Base-by-base conservation (phyloP, 2,888 invertebrate genomes). In the Pseudanteris insignis region DNA sequence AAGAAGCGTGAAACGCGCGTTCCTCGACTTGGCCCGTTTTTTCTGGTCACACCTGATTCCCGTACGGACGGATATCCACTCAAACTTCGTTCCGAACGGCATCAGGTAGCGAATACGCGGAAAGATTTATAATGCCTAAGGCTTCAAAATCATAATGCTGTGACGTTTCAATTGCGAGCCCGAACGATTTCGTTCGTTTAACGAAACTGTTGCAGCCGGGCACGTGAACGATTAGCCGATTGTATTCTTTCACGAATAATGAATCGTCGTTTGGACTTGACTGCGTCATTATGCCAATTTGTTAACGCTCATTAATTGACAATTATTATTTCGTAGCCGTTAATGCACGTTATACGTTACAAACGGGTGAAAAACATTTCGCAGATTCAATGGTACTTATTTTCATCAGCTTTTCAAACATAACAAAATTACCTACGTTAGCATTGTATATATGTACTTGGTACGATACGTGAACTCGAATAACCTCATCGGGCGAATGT, bases 21-120 rank as follows among this genome's bases (percentile, higher is more conserved):
- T 44, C 18, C 18, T 24, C 25, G 36, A 32, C 51, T 32, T n/a
- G 8, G 29, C 29, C 34, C 26, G 34, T 25, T 33, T 54, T 41
- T 44, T 41, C 30, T 30, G 55, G 55, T 47, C 41, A 55, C 47
- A 55, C 55, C 47, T 55, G 55, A 55, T 44, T 54, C 33, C 32
- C 12, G 13, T 44, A 15, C 15, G 24, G 34, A 15, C 36, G 24
- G 25, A 38, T 29, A 36, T 30, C 15, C 37, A 38, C 53, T 44
- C 44, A 25, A 44, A 44, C 37, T 53, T 43, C 37, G 44, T 54
- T 14, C 32, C 54, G 33, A 40, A 21, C 26, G 21, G 37, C 6
- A 21, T 47, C 54, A 54, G 54, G 46, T 55, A 55, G 37, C 24
- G 18, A 25, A 30, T 40, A 21, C 38, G 38, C 6, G 38, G 38